Evolutionary conservation across 2,113 vertebrate species (phyloP).

Genomic region (Dinomys branickii): DNA sequence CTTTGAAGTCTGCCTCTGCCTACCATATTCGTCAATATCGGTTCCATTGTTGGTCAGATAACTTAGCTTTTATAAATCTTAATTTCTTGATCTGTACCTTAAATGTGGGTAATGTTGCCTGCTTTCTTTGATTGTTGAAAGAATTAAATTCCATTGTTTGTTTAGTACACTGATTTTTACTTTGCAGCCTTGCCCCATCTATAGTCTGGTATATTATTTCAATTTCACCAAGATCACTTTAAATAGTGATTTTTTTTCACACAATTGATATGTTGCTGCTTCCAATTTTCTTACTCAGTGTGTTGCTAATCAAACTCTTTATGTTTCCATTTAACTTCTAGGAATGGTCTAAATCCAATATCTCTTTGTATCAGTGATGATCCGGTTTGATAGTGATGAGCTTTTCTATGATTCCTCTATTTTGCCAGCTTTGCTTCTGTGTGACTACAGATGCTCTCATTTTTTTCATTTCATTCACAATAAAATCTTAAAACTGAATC

Average conservation of each 20-base stretch:
- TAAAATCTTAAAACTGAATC: neutral
- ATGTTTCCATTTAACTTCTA: neutral
- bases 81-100: neutral
- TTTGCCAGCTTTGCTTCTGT: neutral
- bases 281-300: neutral
- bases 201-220: neutral
- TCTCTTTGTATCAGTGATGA: neutral
- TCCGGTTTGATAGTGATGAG: neutral
- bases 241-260: neutral
- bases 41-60: neutral
- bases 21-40: neutral
- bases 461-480: slow-evolving; percentile 14
- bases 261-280: neutral
- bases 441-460: neutral
- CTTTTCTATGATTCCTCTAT: neutral
- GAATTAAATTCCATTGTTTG: neutral
- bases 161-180: neutral
- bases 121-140: neutral
- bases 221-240: neutral
- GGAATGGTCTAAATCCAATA: neutral
- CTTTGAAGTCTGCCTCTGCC: neutral
- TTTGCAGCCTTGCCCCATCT: neutral
- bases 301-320: neutral
- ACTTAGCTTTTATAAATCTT: neutral
- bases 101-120: neutral